A percentile compares a stretch with the other conserved stretches of the same genome.
Conservation (phyloP, 2,797 vertebrate genomes). For the Sebastes iracundus region DNA sequence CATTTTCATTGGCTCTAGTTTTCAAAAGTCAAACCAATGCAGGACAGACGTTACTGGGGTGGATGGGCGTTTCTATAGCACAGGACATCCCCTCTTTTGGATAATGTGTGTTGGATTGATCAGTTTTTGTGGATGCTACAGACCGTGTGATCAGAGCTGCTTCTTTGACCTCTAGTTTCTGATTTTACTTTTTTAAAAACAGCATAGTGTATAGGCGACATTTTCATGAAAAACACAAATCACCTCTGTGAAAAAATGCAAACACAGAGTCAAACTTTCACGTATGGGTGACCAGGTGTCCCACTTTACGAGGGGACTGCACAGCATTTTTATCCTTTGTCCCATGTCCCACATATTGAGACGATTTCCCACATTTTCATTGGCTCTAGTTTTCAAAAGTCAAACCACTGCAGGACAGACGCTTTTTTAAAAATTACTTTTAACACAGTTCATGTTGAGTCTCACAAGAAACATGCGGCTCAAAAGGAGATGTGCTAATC, state of each 20-base stretch:
- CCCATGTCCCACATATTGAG: too few relatives aligned
- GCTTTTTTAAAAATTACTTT: too few relatives aligned
- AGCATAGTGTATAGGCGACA: not conserved
- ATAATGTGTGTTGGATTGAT: not conserved
- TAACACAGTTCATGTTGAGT: too few relatives aligned
- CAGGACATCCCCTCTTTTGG: not conserved
- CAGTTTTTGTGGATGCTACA: not conserved
- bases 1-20: too few relatives aligned
- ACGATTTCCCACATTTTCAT: too few relatives aligned
- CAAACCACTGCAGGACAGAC: not conserved
- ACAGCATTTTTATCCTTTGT: too few relatives aligned
- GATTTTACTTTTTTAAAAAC: not conserved
- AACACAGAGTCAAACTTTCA: not conserved
- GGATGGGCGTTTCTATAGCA: not conserved
- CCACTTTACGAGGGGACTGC: too few relatives aligned
- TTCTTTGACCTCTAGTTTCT: not conserved
- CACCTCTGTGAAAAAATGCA: not conserved
- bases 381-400: too few relatives aligned
- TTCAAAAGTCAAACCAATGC: not conserved
- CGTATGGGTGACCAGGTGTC: too few relatives aligned
- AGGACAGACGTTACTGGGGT: not conserved
- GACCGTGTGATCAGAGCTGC: not conserved
- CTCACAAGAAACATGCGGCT: too few relatives aligned
- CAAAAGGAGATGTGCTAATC: too few relatives aligned
- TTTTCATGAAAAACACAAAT: not conserved